Evolutionary conservation across 2,113 vertebrate species (phyloP), one percentile per base, ranked within the genome.

Genomic region (Zosterops pallidus): DNA sequence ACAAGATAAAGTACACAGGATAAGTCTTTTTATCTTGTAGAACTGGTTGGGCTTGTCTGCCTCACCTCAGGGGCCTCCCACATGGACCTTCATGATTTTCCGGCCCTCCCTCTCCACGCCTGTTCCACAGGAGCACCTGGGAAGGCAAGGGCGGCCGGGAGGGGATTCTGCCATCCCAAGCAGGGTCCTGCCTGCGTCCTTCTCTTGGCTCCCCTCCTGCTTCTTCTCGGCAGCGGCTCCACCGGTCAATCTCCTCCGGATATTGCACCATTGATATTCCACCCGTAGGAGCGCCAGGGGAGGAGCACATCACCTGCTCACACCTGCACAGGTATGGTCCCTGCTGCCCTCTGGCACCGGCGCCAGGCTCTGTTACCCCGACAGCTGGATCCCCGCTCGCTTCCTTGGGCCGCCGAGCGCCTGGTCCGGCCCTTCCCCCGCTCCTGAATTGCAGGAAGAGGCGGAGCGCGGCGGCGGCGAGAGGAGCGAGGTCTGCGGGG

Each of bases 331-430:
- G 69, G 60, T 17, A 20, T 0, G 0, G 69, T 7, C 29, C n/a
- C 74, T 16, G 83, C 83, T 11, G 47, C 39, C 12, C 47, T 11
- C 12, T 24, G 33, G 25, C 29, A 14, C 17, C 18, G 18, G 33
- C 35, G 15, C 44, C 42, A 1, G 68, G 44, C 77, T 42, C 31
- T 0, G 49, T 0, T 0, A 2, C 8, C 16, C 24, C 47, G 15
- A 1, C n/a, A 12, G 44, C 53, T 2, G 37, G 1, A 21, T 46
- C 39, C 28, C 39, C n/a, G 62, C 69, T 62, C 46, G 28, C 33
- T 3, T 23, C 60, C 68, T 11, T 1, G 44, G 59, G 6, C 46
- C 33, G 23, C 76, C 77, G 33, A 8, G 37, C 44, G 28, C 31
- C 67, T 20, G 59, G 28, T 22, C 59, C 68, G 65, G 9, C 69